These are phyloP conservation scores for Eupithecia tripunctaria DNA, from an alignment of 2,888 invertebrate genomes.

Conservation along the genomic window DNA sequence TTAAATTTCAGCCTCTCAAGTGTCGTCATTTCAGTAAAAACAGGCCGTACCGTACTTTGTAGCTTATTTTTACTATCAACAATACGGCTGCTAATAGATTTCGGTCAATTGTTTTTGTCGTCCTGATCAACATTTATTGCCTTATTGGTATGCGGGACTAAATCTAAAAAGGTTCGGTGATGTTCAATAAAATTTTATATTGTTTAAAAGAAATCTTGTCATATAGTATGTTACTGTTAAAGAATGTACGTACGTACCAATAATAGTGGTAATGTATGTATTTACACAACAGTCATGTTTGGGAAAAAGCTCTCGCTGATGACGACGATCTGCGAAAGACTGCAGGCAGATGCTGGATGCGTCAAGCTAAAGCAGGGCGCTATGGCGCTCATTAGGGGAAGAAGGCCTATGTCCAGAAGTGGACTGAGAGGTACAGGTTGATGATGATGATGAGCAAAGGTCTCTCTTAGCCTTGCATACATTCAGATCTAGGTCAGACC, in stretches of 20 bases:
- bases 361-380: too few relatives aligned
- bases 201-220: slow-evolving; percentile 57
- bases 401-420: too few relatives aligned
- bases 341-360: too few relatives aligned
- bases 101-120: slow-evolving; percentile 74
- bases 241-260: neutral
- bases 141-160: slow-evolving; percentile 77
- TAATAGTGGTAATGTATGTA: slow-evolving; percentile 10
- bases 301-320: too few relatives aligned
- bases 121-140: slow-evolving; percentile 77
- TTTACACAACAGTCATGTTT: neutral
- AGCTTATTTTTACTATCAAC: slow-evolving; percentile 56
- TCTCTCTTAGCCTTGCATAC: neutral
- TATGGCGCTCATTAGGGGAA: too few relatives aligned
- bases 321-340: too few relatives aligned
- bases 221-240: slow-evolving; percentile 22
- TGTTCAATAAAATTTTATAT: slow-evolving; percentile 74
- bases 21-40: slow-evolving; percentile 36
- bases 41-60: slow-evolving; percentile 34
- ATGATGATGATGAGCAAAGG: too few relatives aligned
- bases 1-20: slow-evolving; percentile 38
- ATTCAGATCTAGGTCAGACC: too few relatives aligned
- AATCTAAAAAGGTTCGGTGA: slow-evolving; percentile 70
- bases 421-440: too few relatives aligned
- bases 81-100: slow-evolving; percentile 69